A percentile compares a stretch with the other conserved stretches of the same genome.
Conservation (phyloP, 1,140 invertebrate species). For the Ganaspis sp. region DNA sequence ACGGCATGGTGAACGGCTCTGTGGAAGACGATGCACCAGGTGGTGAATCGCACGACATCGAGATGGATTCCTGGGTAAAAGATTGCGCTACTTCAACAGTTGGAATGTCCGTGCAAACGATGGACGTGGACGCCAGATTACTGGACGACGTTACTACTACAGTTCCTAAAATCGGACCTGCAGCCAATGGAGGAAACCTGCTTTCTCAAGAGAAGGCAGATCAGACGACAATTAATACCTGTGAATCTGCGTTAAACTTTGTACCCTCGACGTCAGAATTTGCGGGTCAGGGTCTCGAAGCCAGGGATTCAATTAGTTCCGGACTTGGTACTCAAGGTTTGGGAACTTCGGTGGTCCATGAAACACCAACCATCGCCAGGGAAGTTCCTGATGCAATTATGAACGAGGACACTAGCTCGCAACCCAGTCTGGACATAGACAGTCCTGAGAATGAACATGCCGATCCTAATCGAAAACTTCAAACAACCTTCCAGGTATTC, state of each 20-base stretch:
- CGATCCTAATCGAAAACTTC: slow-evolving; percentile 64
- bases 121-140: slow-evolving; percentile 50
- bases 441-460: slow-evolving; percentile 61
- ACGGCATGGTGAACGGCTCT: slow-evolving; percentile 79
- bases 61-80: slow-evolving; percentile 73
- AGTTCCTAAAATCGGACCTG: background rate
- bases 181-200: background rate
- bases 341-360: slow-evolving; percentile 46
- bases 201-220: background rate
- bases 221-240: background rate
- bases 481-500: slow-evolving; percentile 66
- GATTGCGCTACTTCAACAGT: slow-evolving; percentile 61
- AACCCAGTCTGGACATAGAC: slow-evolving; percentile 70
- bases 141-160: background rate
- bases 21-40: slow-evolving; percentile 67
- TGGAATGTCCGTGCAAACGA: slow-evolving; percentile 49
- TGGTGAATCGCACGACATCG: slow-evolving; percentile 62
- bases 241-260: slow-evolving; percentile 56
- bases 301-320: background rate
- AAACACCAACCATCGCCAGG: slow-evolving; percentile 51
- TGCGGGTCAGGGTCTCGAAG: slow-evolving; percentile 25
- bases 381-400: slow-evolving; percentile 71
- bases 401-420: slow-evolving; percentile 73
- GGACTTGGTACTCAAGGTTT: background rate
- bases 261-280: slow-evolving; percentile 58